Evolutionary conservation across 2,797 vertebrate species (phyloP).

Genomic region (Lophius americanus): DNA sequence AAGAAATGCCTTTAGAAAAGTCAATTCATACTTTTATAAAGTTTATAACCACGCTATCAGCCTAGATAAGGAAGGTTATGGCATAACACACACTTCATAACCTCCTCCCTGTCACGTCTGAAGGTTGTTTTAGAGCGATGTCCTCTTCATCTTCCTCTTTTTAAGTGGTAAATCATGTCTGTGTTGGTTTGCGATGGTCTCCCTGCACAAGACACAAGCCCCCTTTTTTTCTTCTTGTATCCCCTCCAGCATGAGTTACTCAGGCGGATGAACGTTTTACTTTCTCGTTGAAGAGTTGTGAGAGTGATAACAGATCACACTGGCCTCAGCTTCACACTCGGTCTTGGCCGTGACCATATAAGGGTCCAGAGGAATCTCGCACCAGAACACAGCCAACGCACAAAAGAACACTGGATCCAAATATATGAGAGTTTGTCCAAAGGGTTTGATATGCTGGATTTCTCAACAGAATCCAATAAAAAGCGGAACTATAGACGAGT

Average conservation of each 20-base stretch:
- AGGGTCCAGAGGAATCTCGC: conserved; percentile 77
- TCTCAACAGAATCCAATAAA: not conserved
- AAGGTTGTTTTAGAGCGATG: no score
- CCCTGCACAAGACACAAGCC: no score
- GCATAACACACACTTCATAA: no score
- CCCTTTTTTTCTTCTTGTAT: no score
- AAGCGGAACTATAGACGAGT: not conserved
- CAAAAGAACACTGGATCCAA: conserved; percentile 43
- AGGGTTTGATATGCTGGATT: not conserved
- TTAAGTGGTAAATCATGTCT: no score
- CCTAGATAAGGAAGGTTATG: no score
- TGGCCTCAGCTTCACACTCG: conserved; percentile 63
- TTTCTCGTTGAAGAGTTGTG: conserved; percentile 48
- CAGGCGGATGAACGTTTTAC: conserved; percentile 8
- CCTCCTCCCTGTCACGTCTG: no score
- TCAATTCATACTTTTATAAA: not conserved
- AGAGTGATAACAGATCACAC: conserved; percentile 74
- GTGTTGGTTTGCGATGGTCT: no score
- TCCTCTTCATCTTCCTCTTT: no score
- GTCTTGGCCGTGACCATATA: conserved; percentile 84
- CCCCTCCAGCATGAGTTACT: conserved; percentile 2
- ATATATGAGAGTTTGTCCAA: not conserved
- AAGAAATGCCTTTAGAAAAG: not conserved
- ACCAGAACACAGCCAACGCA: conserved; percentile 72
- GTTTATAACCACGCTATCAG: conserved; percentile 28